Conservation (phyloP, 1,140 invertebrate species). For the Bilobella aurantiaca region DNA sequence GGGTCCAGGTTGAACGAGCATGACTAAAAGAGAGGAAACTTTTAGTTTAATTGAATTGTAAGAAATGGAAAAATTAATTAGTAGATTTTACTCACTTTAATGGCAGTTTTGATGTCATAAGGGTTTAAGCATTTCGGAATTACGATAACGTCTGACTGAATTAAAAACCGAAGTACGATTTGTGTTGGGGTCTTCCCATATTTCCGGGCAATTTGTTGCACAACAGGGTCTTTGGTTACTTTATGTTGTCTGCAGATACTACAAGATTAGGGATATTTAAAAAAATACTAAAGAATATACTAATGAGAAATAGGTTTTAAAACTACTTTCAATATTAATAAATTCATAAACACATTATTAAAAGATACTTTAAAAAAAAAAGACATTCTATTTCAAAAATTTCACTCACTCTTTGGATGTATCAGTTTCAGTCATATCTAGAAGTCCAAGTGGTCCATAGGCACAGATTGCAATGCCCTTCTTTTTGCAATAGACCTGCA, state of each 20-base stretch:
- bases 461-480: conserved; percentile 52
- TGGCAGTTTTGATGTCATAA: conserved; percentile 9
- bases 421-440: conserved; percentile 6
- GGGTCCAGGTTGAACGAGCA: not conserved
- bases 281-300: not conserved
- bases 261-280: not conserved
- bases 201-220: conserved; percentile 25
- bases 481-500: conserved; percentile 40
- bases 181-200: conserved; percentile 35
- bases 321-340: no score
- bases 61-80: not conserved
- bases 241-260: not conserved
- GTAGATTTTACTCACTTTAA: not conserved
- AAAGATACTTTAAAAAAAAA: no score
- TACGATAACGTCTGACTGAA: conserved; percentile 37
- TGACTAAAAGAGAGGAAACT: not conserved
- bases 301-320: not conserved
- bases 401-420: conserved; percentile 5
- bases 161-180: conserved; percentile 40
- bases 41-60: not conserved
- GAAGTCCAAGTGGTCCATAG: conserved; percentile 68
- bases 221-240: conserved; percentile 18
- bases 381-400: no score
- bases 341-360: no score
- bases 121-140: conserved; percentile 9